Evolutionary conservation across 2,888 invertebrate genomes (phyloP), one percentile per base, ranked within the genome.

Genomic region (Clepsis dumicolana): DNA sequence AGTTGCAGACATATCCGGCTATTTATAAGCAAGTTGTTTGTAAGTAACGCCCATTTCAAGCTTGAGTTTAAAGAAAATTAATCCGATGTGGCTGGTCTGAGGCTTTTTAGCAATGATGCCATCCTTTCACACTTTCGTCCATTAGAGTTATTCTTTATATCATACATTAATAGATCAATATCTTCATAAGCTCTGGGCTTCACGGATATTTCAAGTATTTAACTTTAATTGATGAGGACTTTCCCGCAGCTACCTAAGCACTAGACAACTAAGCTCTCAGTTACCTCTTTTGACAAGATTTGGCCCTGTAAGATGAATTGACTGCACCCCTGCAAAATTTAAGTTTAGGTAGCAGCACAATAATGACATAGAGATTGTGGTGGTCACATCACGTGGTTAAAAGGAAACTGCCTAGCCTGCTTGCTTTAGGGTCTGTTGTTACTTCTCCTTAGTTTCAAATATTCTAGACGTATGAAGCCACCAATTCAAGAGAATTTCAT

Each of bases 1-100:
- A 57, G 72, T 72, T 70, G 32, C 66, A 50, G 72, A 72, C 73
- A 74, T 70, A 73, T 72, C 71, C 73, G 70, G 73, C 73, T 75
- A 75, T 78, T 76, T 74, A 70, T 67, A 70, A 62, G 60, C 48
- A 65, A 60, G 68, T 57, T 65, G 70, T 71, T 68, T 68, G 68
- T 68, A 64, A 68, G 68, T 64, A 64, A 12, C 41, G 57, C 57
- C 59, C 27, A 54, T 64, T 62, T 50, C 54, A 35, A 62, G 48
- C 38, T 38, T 24, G 35, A 21, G 35, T 56, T 32, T 16, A 32
- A 48, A 18, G 12, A 12, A 48, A 21, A 48, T 48, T 18, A 48
- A 48, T 48, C 21, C 48, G 48, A 48, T 21, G 21, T 21, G 18
- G 8, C 21, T 18, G 12, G 2, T 2, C 1, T 35, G 18, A 44